Evolutionary conservation across 2,797 vertebrate genomes (phyloP).

Genomic region (Fistularia tabacaria): DNA sequence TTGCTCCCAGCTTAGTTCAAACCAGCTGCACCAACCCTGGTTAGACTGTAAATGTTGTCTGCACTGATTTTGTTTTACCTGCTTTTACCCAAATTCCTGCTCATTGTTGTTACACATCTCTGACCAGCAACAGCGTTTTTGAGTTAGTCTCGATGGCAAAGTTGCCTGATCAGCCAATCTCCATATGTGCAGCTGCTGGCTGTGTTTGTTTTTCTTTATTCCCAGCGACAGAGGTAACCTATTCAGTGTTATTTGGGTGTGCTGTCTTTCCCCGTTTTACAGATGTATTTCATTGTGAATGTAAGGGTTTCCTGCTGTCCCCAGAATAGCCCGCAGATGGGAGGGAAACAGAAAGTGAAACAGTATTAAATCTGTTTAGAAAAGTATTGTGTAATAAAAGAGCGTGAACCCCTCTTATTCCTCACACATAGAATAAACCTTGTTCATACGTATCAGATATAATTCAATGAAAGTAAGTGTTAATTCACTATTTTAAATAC

Average conservation of each 20-base stretch:
- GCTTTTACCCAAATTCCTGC: too few species aligned
- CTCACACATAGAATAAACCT: too few species aligned
- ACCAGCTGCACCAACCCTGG: too few species aligned
- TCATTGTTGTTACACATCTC: too few species aligned
- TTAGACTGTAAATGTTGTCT: too few species aligned
- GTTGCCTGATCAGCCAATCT: slow-evolving; percentile 15
- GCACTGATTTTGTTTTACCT: too few species aligned
- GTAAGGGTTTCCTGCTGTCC: slow-evolving; percentile 41
- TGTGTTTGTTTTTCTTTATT: slow-evolving; percentile 17
- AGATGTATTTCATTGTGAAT: slow-evolving; percentile 38
- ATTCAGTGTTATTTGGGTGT: slow-evolving; percentile 20
- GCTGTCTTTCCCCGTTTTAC: slow-evolving; percentile 34
- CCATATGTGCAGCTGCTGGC: slow-evolving; percentile 20
- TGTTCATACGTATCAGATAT: too few species aligned
- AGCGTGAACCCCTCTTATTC: slow-evolving; percentile 8
- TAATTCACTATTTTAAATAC: too few species aligned
- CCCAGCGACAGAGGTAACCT: slow-evolving; percentile 1
- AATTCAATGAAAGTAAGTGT: too few species aligned
- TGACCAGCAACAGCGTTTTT: slow-evolving; percentile 11
- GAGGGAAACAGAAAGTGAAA: not conserved
- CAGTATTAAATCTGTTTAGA: slow-evolving; percentile 23
- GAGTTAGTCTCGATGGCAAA: slow-evolving; percentile 28
- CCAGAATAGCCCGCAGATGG: slow-evolving; percentile 37
- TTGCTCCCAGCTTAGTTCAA: too few species aligned
- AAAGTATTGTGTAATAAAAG: slow-evolving; percentile 28